phyloP scores from a whole-genome alignment of 2,888 invertebrate genomes.

The Tuta absoluta region DNA sequence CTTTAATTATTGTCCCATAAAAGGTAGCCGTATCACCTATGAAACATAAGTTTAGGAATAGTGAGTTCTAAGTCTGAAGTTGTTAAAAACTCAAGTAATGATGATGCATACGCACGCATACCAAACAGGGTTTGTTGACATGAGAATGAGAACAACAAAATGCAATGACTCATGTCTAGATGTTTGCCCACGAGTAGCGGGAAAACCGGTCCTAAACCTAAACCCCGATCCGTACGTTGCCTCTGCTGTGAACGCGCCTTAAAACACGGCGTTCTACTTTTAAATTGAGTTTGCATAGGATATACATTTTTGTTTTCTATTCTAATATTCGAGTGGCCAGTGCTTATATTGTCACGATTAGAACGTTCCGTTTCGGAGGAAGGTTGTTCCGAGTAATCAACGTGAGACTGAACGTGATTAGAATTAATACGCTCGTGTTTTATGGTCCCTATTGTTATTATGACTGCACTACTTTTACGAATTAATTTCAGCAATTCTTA shows the following conservation, averaged over 20 bases:
- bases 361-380: neutral
- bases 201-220: slow-evolving; percentile 16
- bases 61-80: neutral
- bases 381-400: slow-evolving; percentile 19
- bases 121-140: slow-evolving; percentile 13
- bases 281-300: neutral
- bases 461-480: neutral
- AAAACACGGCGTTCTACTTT: neutral
- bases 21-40: no score
- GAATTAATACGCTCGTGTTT: neutral
- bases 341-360: neutral
- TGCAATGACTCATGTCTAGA: slow-evolving; percentile 16
- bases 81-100: neutral
- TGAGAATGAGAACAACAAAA: slow-evolving; percentile 13
- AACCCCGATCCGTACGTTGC: slow-evolving; percentile 8
- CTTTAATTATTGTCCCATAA: no score
- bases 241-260: slow-evolving; percentile 8
- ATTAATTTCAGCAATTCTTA: no score
- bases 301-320: neutral
- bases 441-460: neutral
- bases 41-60: neutral
- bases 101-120: no score
- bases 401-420: slow-evolving; percentile 6
- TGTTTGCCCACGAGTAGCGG: slow-evolving; percentile 11
- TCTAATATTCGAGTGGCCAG: neutral